Base-by-base conservation (phyloP, 2,888 invertebrate genomes). In the Hecatera dysodea region DNA sequence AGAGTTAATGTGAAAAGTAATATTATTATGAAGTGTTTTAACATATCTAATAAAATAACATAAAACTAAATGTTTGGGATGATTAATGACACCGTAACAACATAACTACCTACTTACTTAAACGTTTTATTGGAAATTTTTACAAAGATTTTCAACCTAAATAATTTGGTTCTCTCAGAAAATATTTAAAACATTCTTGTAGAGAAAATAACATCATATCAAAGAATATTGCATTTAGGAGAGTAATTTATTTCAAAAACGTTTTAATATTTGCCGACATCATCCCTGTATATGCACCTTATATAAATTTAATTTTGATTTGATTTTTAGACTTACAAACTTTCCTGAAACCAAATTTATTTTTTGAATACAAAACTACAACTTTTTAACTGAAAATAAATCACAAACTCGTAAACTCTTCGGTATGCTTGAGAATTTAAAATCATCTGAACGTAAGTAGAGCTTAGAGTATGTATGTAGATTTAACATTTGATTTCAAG, bases 151-250 rank as follows among this genome's bases (percentile, higher is more conserved):
- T n/a, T 48, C 27, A 56, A 39, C 50, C 27, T 15, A 24, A 69
- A 66, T 48, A 64, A 64, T 73, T 79, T 60, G 6, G 62, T 44
- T 56, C 50, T n/a, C 60, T 67, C 63, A 65, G 27, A 76, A 68
- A 56, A 42, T 82, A 56, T 52, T 63, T 60, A 50, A 57, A 67
- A 67, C 53, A 72, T 67, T 71, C 27, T 67, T 63, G 56, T 53
- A 61, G 60, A 52, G 55, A 80, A 75, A 72, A 75, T 78, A 70
- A 71, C 33, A 66, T 65, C 61, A 64, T 48, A 57, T 64, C 55
- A 64, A 67, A 61, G 53, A 80, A 77, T 68, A 83, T 81, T 75
- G 69, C 68, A 80, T 69, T 71, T 52, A 68, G 17, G 17, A 71
- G 52, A 48, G 52, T 55, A 60, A 75, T 72, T 78, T 72, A 59